Percentiles rank a stretch among this genome's conserved stretches.
Conservation (phyloP, 1,140 invertebrate species). For the Diploscapter pachys region DNA sequence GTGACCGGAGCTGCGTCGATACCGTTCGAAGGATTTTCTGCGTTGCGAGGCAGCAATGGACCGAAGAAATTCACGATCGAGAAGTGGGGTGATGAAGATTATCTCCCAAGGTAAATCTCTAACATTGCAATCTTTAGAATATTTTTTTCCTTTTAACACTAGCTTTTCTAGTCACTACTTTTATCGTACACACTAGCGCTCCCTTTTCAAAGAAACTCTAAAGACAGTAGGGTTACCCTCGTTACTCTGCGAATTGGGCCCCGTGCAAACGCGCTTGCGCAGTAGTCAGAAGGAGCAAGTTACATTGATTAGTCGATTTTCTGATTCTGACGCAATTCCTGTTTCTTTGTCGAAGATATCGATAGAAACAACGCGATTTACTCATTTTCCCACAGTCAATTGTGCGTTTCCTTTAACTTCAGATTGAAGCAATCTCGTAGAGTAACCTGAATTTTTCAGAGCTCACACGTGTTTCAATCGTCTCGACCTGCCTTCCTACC, state of each 20-base stretch:
- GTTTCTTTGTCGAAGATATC: slow-evolving; percentile 1
- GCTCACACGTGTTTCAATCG: slow-evolving; percentile 97
- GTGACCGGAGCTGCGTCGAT: slow-evolving; percentile 95
- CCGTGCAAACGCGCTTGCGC: no score
- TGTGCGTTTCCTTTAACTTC: background rate
- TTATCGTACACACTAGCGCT: no score
- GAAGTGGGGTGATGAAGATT: slow-evolving; percentile 91
- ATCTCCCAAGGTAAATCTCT: slow-evolving; percentile 71
- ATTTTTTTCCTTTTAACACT: no score
- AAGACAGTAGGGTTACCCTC: no score
- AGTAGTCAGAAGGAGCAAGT: no score
- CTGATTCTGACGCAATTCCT: no score
- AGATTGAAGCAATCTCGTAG: background rate
- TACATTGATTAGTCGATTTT: no score
- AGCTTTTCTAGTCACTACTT: no score
- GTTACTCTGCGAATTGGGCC: no score
- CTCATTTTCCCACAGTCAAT: background rate
- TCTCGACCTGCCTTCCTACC: slow-evolving; percentile 89
- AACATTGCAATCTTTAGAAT: no score
- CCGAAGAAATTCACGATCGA: slow-evolving; percentile 95
- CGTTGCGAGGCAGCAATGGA: slow-evolving; percentile 86
- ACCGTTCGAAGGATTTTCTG: slow-evolving; percentile 92
- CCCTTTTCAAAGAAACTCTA: no score
- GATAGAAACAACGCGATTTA: background rate
- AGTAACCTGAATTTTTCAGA: slow-evolving; percentile 61